A percentile compares a stretch with the other conserved stretches of the same genome.
Conservation (phyloP, 2,113 vertebrate genomes). For the Pipra filicauda region DNA sequence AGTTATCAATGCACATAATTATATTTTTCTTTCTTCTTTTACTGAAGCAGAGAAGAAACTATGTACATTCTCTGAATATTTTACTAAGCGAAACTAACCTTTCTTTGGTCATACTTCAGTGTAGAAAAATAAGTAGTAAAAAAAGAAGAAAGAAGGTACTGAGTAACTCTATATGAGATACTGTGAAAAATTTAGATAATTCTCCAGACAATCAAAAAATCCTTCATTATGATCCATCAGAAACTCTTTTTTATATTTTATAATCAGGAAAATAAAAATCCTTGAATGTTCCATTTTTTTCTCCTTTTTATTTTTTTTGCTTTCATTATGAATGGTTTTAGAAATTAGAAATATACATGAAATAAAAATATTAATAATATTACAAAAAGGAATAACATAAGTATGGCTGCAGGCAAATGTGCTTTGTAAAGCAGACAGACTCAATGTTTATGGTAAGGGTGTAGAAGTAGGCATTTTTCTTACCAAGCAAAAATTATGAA, state of each 20-base stretch:
- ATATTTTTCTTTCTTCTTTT: background rate
- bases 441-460: background rate
- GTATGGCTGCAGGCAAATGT: background rate
- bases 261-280: background rate
- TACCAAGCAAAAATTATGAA: background rate
- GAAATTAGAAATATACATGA: background rate
- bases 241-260: background rate
- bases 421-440: background rate
- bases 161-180: background rate
- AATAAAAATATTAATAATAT: background rate
- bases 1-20: background rate
- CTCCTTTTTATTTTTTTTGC: fast-evolving
- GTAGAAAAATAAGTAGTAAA: background rate
- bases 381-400: background rate
- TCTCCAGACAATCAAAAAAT: background rate
- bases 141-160: background rate
- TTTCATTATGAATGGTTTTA: background rate
- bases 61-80: background rate
- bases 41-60: background rate
- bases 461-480: background rate
- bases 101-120: background rate
- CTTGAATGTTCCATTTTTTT: fast-evolving
- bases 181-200: background rate
- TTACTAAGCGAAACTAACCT: background rate
- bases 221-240: background rate